Conservation (phyloP, 2,797 vertebrate species). For the Rhinatrema bivittatum region DNA sequence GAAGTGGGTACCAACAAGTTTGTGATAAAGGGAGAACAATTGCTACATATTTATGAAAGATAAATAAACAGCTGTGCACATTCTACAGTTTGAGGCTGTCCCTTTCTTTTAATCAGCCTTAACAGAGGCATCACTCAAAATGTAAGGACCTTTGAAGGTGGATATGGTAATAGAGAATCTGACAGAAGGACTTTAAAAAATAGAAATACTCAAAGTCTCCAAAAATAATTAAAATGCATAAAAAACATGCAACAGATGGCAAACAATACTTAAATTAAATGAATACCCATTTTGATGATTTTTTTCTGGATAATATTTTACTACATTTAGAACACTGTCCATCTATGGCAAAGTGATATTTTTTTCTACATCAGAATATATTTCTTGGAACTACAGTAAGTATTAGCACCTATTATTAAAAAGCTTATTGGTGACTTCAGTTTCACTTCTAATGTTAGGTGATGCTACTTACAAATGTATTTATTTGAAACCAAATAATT, state of each 20-base stretch:
- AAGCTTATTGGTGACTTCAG: background rate
- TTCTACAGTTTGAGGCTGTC: too few species aligned
- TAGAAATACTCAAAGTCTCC: slow-evolving; percentile 32
- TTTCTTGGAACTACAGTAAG: slow-evolving; percentile 3
- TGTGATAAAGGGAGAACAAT: too few species aligned
- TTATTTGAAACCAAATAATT: too few species aligned
- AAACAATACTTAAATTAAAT: slow-evolving; percentile 47
- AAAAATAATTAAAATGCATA: slow-evolving; percentile 48
- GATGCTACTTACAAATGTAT: background rate
- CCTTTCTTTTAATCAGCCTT: background rate
- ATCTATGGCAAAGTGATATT: slow-evolving; percentile 22
- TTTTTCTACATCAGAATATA: slow-evolving; percentile 4
- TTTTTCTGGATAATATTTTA: slow-evolving; percentile 29
- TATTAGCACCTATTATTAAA: slow-evolving; percentile 8
- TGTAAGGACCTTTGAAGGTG: slow-evolving; percentile 16
- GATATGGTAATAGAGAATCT: slow-evolving; percentile 26
- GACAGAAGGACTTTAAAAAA: slow-evolving; percentile 39
- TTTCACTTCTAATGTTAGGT: slow-evolving; percentile 1
- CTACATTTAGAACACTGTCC: slow-evolving; percentile 21
- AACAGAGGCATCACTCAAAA: slow-evolving; percentile 16
- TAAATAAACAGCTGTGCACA: too few species aligned
- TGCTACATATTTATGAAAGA: too few species aligned
- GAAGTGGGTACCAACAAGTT: too few species aligned
- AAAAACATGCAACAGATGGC: slow-evolving; percentile 43
- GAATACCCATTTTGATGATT: slow-evolving; percentile 34